Base-by-base conservation (phyloP, 2,113 vertebrate species). In the Marmota flaviventris region DNA sequence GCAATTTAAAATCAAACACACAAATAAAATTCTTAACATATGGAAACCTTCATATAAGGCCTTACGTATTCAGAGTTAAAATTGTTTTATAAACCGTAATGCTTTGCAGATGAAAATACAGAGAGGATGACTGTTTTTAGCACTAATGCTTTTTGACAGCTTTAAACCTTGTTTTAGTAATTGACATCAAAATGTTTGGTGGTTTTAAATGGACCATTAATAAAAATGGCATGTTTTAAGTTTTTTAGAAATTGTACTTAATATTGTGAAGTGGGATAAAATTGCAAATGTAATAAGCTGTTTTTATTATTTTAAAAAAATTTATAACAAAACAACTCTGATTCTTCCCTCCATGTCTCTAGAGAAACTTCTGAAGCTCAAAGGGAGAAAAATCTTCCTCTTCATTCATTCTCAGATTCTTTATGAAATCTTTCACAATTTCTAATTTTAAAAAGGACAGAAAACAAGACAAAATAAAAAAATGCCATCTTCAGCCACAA, bases 41-140 rank as follows among this genome's bases (percentile, higher is more conserved):
- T 99, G 99, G 99, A 99, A 99, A 96, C 98, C 97, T 99, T 99
- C 99, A 98, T 98, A 98, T 98, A 98, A 98, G 98, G 98, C 98
- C 99, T 99, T 99, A 99, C 96, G 98, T 99, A 99, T 99, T 99
- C 99, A 98, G 99, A 98, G 98, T 97, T 98, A 99, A 99, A 99
- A 99, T 99, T 99, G 98, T 99, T 98, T 99, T 99, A 99, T 99
- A 99, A 99, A 99, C 99, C 98, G 97, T 99, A 99, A 99, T 99
- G 98, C 98, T 98, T 99, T 98, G 98, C 99, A 99, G 99, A 99
- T 99, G 99, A 98, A 98, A 98, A 98, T 95, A 95, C 97, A 61
- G 45, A 98, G 94, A 98, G 96, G 96, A 98, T 97, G 98, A 98
- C 97, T 98, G 98, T 96, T 98, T 98, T 98, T 98, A 98, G 98